Evolutionary conservation across 2,797 vertebrate genomes (phyloP).

Genomic region (Sorex maritimensis): DNA sequence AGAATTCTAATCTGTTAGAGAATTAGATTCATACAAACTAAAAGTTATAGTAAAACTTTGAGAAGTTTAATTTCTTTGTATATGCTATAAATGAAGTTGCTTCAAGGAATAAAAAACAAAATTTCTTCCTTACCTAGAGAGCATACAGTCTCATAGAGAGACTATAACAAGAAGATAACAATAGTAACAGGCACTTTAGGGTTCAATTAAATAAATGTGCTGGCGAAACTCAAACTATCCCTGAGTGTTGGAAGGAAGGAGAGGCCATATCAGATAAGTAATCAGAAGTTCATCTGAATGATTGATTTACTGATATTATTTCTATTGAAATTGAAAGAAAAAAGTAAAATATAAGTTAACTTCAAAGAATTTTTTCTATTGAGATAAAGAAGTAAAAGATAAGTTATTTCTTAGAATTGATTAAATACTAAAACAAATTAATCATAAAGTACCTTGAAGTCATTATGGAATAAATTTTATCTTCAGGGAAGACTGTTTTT

Average conservation of each 20-base stretch:
- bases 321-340: conserved; percentile 25
- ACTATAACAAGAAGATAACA: not conserved
- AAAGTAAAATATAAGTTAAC: not conserved
- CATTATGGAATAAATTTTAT: not conserved
- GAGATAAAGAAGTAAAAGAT: conserved; percentile 13
- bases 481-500: conserved; percentile 1
- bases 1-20: not conserved
- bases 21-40: conserved; percentile 18
- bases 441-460: not conserved
- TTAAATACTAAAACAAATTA: not conserved
- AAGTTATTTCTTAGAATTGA: conserved; percentile 24
- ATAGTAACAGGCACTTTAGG: not conserved
- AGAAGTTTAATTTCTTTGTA: not conserved
- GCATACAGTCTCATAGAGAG: not conserved
- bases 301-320: conserved; percentile 29
- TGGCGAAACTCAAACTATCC: not conserved
- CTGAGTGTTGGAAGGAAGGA: not conserved
- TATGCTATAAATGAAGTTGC: not conserved
- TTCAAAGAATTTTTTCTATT: conserved; percentile 21
- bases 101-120: conserved; percentile 2
- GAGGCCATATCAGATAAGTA: not conserved
- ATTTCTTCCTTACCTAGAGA: not conserved
- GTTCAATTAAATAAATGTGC: not conserved
- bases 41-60: conserved; percentile 24
- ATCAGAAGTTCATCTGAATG: not conserved